Evolutionary conservation across 2,888 invertebrate species (phyloP).

Genomic region (Chloroclysta siterata): DNA sequence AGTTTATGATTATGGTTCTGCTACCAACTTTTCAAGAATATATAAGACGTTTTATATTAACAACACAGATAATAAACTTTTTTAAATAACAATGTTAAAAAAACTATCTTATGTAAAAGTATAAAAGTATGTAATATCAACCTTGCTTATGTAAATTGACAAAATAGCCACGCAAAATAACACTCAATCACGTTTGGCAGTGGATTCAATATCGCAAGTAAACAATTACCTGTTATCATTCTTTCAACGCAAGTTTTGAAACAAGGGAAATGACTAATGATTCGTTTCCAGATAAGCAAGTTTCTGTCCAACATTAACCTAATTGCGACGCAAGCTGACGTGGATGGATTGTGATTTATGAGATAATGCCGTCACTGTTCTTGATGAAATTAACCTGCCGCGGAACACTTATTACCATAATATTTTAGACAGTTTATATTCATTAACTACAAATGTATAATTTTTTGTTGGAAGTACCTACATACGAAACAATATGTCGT

Average conservation of each 20-base stretch:
- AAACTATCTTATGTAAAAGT: no score
- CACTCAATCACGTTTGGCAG: not conserved
- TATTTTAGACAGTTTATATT: conserved; percentile 9
- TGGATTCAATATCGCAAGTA: conserved; percentile 5
- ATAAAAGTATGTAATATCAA: no score
- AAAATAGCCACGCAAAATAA: not conserved
- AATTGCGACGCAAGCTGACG: conserved; percentile 56
- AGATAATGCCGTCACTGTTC: conserved; percentile 45
- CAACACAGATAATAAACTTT: no score
- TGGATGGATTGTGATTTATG: conserved; percentile 68
- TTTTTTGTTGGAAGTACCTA: no score
- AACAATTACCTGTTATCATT: conserved; percentile 27
- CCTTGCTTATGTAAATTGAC: not conserved
- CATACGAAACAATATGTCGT: no score
- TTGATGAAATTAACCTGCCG: conserved; percentile 55
- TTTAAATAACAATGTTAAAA: no score
- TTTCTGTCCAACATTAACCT: conserved; percentile 50
- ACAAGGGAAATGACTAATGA: conserved; percentile 33
- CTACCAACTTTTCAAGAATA: no score
- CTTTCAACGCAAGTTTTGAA: conserved; percentile 33
- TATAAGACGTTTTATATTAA: no score
- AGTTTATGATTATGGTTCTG: no score
- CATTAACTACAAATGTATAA: no score
- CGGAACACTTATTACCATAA: conserved; percentile 31
- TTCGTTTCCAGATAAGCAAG: conserved; percentile 44